Percentiles rank a stretch among this genome's conserved stretches.
Evolutionary conservation across 2,113 vertebrate species (phyloP).

Genomic region (Chitala chitala): DNA sequence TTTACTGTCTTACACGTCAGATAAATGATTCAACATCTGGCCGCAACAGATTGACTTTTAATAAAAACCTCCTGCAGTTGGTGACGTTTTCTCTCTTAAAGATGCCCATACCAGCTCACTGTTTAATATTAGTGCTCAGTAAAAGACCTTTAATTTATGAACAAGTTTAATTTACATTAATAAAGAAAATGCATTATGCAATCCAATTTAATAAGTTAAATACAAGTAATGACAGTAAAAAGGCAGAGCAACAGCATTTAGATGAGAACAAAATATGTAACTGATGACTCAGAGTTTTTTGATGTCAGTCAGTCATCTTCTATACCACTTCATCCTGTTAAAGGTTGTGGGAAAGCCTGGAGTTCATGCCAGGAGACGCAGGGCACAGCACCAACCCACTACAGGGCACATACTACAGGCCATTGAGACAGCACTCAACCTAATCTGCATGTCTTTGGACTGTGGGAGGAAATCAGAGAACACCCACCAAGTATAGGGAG

Average conservation of each 20-base stretch:
- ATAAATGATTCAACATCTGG: conserved; percentile 44
- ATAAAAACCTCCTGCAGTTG: conserved; percentile 30
- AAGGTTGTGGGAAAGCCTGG: too few relatives aligned
- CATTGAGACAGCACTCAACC: too few relatives aligned
- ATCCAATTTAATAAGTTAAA: conserved; percentile 15
- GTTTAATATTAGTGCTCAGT: conserved; percentile 19
- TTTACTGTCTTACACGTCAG: conserved; percentile 47
- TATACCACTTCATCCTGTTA: too few relatives aligned
- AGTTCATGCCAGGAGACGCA: too few relatives aligned
- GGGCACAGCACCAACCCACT: too few relatives aligned
- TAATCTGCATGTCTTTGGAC: too few relatives aligned
- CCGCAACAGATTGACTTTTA: conserved; percentile 32
- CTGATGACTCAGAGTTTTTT: too few relatives aligned
- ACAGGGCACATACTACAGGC: too few relatives aligned
- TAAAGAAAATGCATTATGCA: conserved; percentile 21
- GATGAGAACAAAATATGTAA: background rate
- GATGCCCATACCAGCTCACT: background rate
- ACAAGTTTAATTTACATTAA: conserved; percentile 3
- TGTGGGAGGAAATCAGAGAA: too few relatives aligned
- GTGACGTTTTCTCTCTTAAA: conserved; percentile 11
- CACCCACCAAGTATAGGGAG: too few relatives aligned
- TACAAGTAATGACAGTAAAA: conserved; percentile 19
- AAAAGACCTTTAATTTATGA: conserved; percentile 11
- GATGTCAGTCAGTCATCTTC: too few relatives aligned
- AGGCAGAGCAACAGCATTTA: conserved; percentile 8